Conservation (phyloP, 2,888 invertebrate species). For the Serrognathus titanus region DNA sequence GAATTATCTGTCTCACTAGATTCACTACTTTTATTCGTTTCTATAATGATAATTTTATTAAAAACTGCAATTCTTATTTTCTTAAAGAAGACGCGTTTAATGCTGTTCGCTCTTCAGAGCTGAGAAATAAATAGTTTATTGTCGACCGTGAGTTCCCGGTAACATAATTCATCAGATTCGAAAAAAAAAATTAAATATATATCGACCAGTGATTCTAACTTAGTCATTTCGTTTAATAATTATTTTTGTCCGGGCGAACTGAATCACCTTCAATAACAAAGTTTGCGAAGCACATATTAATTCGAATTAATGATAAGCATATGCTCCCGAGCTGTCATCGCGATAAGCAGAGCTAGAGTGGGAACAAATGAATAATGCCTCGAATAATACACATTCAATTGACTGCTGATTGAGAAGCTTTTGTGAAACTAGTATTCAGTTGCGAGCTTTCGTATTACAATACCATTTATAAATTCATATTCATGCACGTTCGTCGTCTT, state of each 20-base stretch:
- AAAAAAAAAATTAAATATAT: background rate
- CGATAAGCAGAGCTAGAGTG: conserved; percentile 4
- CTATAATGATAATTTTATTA: too few species aligned
- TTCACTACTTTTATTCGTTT: too few species aligned
- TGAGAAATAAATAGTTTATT: too few species aligned
- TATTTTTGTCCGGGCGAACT: conserved; percentile 10
- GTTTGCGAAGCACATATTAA: conserved; percentile 13
- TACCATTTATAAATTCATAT: conserved; percentile 10
- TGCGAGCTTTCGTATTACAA: conserved; percentile 11
- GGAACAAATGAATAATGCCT: conserved; percentile 8
- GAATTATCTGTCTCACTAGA: too few species aligned
- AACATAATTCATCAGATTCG: background rate
- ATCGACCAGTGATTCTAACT: conserved; percentile 5
- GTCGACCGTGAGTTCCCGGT: background rate
- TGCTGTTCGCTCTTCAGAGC: too few species aligned
- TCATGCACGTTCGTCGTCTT: conserved; percentile 12
- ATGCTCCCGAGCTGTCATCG: conserved; percentile 13
- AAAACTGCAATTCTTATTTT: too few species aligned
- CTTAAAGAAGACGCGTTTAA: too few species aligned
- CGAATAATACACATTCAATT: conserved; percentile 14
- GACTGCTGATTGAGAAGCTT: conserved; percentile 14
- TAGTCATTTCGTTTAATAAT: conserved; percentile 18
- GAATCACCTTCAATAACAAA: conserved; percentile 1
- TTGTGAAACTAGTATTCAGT: conserved; percentile 9
- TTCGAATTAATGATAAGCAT: conserved; percentile 10